Base-by-base conservation (phyloP, 2,113 vertebrate genomes). In the Casuarius casuarius region DNA sequence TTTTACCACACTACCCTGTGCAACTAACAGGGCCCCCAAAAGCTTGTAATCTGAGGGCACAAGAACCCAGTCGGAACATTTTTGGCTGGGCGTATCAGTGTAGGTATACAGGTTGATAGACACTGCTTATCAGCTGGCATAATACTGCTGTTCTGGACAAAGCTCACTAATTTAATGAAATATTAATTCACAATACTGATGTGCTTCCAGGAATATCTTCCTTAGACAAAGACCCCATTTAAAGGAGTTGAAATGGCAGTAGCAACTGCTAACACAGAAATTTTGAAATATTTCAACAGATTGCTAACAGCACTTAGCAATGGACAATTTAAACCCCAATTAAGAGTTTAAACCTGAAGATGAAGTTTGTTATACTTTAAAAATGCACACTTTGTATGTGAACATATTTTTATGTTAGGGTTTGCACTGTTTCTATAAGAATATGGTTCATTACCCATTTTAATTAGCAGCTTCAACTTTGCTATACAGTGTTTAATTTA, bases 71-170 rank as follows among this genome's bases (percentile, higher is more conserved):
- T 13, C 22, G 28, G 10, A 61, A n/a, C 26, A 31, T 29, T 76
- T 63, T 38, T 56, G 75, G 44, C 23, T n/a, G 19, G 9, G 23
- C 26, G 2, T 0, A 13, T 13, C 49, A 33, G 12, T 3, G 8
- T 28, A 1, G 0, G 26, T 0, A 0, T 5, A 31, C 29, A 70
- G 38, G 42, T 46, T 80, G 58, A 71, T 7, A 74, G 22, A 33
- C 46, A 44, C 25, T 6, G 12, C 8, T 21, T 2, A 59, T 68
- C 33, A 38, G 19, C 21, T 71, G 23, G 46, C 15, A 23, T 10
- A 10, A 12, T 14, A 52, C 8, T 35, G 70, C 33, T 76, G 31
- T n/a, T 58, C 49, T 35, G 23, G 25, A n/a, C 5, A 9, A 84
- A 66, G 81, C 16, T 42, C 7, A 56, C 82, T 76, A 38, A 54